These are phyloP conservation scores for Alauda arvensis DNA, from an alignment of 2,797 vertebrate species.

Conservation along the genomic window DNA sequence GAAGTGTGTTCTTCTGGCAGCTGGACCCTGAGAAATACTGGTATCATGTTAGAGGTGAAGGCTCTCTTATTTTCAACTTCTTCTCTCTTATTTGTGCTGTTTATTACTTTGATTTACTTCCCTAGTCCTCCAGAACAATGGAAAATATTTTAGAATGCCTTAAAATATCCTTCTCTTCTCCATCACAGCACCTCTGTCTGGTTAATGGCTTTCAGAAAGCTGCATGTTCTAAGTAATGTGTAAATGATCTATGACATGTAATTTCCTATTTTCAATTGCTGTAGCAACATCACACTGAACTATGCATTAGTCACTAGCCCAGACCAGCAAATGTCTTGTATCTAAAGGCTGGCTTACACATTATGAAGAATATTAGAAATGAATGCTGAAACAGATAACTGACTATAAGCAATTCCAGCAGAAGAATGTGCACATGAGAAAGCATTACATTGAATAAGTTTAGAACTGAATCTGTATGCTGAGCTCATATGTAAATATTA, in stretches of 20 bases:
- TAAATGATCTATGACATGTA: constrained; percentile 13
- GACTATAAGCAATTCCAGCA: background rate
- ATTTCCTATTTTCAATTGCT: constrained; percentile 29
- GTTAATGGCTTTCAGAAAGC: constrained; percentile 37
- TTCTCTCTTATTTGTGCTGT: background rate
- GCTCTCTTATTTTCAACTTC: background rate
- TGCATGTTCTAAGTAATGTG: background rate
- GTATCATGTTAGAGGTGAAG: background rate
- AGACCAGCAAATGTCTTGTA: background rate
- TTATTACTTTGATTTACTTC: background rate
- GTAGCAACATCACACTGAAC: constrained; percentile 22
- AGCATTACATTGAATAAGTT: background rate
- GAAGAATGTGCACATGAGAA: background rate
- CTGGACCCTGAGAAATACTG: background rate
- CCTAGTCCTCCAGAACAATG: background rate
- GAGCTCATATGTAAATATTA: background rate
- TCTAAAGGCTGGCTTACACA: background rate
- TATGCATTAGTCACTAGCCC: background rate
- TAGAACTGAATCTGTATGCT: background rate
- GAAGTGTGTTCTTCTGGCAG: background rate
- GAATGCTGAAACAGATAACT: background rate
- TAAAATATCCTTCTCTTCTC: background rate
- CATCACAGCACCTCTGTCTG: background rate
- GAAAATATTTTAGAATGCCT: background rate
- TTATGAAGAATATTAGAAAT: constrained; percentile 5